phyloP scores from a whole-genome alignment of 2,888 invertebrate species.

The Agrilus mali region DNA sequence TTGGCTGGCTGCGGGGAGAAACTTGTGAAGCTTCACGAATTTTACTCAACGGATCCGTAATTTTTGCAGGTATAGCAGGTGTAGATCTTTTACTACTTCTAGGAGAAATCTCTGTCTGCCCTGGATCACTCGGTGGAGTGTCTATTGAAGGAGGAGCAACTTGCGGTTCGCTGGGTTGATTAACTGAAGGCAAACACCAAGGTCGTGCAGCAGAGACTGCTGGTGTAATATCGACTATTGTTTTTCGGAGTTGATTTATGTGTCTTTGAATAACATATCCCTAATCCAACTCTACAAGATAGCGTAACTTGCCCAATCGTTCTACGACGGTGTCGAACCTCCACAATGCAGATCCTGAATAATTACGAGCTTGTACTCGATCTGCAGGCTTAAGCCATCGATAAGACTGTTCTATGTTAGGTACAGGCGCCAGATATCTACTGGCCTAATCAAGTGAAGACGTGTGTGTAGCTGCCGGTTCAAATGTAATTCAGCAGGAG shows the following conservation, averaged over 20 bases:
- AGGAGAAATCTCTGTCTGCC: too few relatives aligned
- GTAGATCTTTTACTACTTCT: too few relatives aligned
- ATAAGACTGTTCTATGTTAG: too few relatives aligned
- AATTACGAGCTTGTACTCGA: slow-evolving; percentile 9
- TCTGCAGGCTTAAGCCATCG: neutral
- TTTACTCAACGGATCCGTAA: too few relatives aligned
- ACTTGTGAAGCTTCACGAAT: too few relatives aligned
- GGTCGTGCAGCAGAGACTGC: too few relatives aligned
- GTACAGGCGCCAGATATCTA: neutral
- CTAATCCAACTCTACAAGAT: slow-evolving; percentile 12
- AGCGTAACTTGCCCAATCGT: slow-evolving; percentile 10
- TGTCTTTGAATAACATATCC: slow-evolving; percentile 13
- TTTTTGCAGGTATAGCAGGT: too few relatives aligned
- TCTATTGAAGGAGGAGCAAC: too few relatives aligned
- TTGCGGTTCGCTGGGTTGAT: too few relatives aligned
- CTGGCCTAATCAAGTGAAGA: slow-evolving; percentile 10
- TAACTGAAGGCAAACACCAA: too few relatives aligned
- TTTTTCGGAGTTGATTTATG: slow-evolving; percentile 9
- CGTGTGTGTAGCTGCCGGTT: slow-evolving; percentile 10
- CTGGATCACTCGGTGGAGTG: too few relatives aligned
- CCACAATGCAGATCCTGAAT: slow-evolving; percentile 7
- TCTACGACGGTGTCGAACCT: slow-evolving; percentile 11
- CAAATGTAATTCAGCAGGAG: slow-evolving; percentile 10
- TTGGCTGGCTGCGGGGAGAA: too few relatives aligned
- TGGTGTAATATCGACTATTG: neutral